A percentile compares a stretch with the other conserved stretches of the same genome.
phyloP scores from a whole-genome alignment of 2,113 vertebrate species.

The Rhinoderma darwinii region DNA sequence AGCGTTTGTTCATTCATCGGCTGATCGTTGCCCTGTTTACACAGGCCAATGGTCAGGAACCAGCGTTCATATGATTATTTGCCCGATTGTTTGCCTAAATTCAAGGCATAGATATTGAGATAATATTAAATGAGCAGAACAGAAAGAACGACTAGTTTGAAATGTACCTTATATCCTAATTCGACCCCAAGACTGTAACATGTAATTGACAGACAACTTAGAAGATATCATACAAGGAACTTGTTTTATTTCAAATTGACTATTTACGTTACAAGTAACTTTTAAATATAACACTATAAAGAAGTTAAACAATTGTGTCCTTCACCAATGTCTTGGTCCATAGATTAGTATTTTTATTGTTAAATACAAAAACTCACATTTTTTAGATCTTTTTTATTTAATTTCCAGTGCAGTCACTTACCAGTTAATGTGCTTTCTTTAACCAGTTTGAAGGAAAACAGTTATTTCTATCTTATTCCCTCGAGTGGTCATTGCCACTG shows the following conservation, averaged over 20 bases:
- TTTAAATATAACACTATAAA: neutral
- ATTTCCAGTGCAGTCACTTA: conserved; percentile 45
- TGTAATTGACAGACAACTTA: neutral
- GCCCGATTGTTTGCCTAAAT: too few relatives aligned
- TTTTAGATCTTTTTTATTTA: conserved; percentile 16
- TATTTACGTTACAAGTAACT: neutral
- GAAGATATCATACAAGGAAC: neutral
- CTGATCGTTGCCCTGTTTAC: too few relatives aligned
- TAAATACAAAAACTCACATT: neutral
- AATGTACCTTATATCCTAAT: too few relatives aligned
- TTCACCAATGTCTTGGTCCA: neutral
- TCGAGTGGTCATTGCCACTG: conserved; percentile 16
- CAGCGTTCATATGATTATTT: too few relatives aligned
- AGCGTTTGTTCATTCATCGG: too few relatives aligned
- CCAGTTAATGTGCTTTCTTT: conserved; percentile 44
- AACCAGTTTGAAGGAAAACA: conserved; percentile 49
- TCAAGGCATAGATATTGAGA: too few relatives aligned
- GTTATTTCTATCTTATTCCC: conserved; percentile 23
- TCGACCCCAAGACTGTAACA: too few relatives aligned
- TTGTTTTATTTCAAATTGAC: neutral
- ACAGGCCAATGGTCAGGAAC: too few relatives aligned
- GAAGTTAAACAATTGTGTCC: neutral
- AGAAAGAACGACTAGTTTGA: too few relatives aligned
- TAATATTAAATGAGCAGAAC: too few relatives aligned
- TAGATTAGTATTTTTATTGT: conserved; percentile 33